Conservation (phyloP, 1,140 invertebrate genomes). For the Papilio glaucus region DNA sequence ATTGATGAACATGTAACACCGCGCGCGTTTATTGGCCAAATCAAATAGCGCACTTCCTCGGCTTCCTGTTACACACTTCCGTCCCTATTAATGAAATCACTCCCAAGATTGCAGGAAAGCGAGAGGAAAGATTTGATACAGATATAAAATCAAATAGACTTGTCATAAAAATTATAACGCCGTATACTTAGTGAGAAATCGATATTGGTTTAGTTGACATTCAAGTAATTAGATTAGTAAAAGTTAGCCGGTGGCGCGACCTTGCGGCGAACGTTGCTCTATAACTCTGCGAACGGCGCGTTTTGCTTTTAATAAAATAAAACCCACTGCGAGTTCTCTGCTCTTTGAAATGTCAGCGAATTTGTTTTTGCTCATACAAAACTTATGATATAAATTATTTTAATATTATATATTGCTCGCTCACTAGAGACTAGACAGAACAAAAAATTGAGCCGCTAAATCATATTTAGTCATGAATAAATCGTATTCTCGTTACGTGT, state of each 20-base stretch:
- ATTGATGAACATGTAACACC: too few species aligned
- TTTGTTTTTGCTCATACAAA: neutral
- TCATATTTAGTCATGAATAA: constrained; percentile 1
- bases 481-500: neutral
- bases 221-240: constrained; percentile 34
- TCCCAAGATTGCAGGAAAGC: too few species aligned
- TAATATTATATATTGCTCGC: constrained; percentile 19
- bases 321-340: constrained; percentile 22
- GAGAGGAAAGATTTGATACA: too few species aligned
- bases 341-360: constrained; percentile 18
- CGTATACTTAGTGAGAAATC: constrained; percentile 19
- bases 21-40: too few species aligned
- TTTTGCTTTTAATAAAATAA: constrained; percentile 33
- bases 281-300: neutral
- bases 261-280: constrained; percentile 24
- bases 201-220: neutral
- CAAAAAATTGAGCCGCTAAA: constrained; percentile 11
- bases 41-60: too few species aligned
- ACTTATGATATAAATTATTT: constrained; percentile 25
- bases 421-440: neutral
- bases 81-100: too few species aligned
- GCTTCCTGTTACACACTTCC: too few species aligned
- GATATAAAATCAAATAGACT: neutral
- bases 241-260: constrained; percentile 15
- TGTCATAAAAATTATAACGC: neutral